Evolutionary conservation across 2,888 invertebrate species (phyloP), one percentile per base, ranked within the genome.

Genomic region (Achlya flavicornis): DNA sequence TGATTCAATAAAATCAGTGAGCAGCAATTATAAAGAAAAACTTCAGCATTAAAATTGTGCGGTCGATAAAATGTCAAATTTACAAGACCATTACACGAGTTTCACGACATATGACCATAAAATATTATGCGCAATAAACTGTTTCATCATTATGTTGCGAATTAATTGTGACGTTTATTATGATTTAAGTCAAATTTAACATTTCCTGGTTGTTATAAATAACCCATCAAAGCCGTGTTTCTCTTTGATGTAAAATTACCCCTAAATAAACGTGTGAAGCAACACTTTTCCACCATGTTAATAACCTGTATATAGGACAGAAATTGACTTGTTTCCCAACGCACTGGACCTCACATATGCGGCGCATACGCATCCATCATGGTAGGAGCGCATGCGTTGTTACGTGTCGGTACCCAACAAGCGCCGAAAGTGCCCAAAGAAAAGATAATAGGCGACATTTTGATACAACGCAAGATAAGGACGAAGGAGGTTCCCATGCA

Each of bases 361-460:
- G 74, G 77, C 81, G 81, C 80, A 64, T 68, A 73, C 86, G 85
- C 93, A 93, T 93, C 93, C 89, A 93, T 93, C 93, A 93, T 92
- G 87, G 91, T 91, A 88, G 78, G 79, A 78, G 75, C 83, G 85
- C 84, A 83, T 85, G 84, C 77, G 87, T 88, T 84, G 87, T 84
- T 84, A 86, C 85, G 83, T 81, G 85, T 86, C 87, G 85, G 85
- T 85, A 79, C 83, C 79, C 84, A 82, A 92, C 92, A 91, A 89
- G 90, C 87, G 83, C 87, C 88, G 85, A 90, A 91, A 91, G 88
- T 89, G 89, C 84, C 87, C 87, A 84, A 85, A 87, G 84, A 84
- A 78, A 81, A 93, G 93, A 93, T 93, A 93, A 92, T 92, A 84
- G 92, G 88, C 89, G 91, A 93, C 93, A 93, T 85, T 86, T 83